phyloP scores from a whole-genome alignment of 2,113 vertebrate genomes.

The Vulpes vulpes region DNA sequence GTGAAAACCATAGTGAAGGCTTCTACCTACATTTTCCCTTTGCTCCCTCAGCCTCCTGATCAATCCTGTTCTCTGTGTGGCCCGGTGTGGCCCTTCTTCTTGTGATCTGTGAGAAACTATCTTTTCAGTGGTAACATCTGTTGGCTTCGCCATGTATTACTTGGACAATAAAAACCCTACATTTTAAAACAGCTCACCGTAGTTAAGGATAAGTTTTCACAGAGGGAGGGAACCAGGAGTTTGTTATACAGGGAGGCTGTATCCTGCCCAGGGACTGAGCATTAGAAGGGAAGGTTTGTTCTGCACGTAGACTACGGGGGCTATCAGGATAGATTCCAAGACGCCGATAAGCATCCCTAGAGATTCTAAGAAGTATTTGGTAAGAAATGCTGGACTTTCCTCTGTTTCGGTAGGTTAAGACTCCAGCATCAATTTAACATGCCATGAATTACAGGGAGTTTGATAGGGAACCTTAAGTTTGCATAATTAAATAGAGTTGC shows the following conservation, averaged over 20 bases:
- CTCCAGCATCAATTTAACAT: background rate
- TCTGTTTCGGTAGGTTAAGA: background rate
- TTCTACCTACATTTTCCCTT: background rate
- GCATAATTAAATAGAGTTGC: background rate
- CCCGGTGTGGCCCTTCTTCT: background rate
- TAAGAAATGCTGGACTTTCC: background rate
- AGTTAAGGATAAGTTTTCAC: background rate
- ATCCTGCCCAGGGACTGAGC: background rate
- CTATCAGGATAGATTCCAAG: background rate
- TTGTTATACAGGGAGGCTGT: background rate
- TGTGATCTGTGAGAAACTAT: background rate
- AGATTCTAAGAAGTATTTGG: background rate
- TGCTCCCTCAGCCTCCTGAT: background rate
- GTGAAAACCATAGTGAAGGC: background rate
- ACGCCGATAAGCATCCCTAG: background rate
- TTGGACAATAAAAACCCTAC: background rate
- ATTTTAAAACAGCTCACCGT: background rate
- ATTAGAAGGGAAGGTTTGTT: constrained; percentile 26
- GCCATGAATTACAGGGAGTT: background rate
- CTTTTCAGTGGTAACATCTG: background rate
- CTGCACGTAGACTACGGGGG: background rate
- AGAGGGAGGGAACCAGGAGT: background rate
- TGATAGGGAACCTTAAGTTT: background rate
- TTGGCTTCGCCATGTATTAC: background rate
- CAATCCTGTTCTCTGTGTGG: background rate